Conservation (phyloP, 1,140 invertebrate species). For the Drosophila pachea region DNA sequence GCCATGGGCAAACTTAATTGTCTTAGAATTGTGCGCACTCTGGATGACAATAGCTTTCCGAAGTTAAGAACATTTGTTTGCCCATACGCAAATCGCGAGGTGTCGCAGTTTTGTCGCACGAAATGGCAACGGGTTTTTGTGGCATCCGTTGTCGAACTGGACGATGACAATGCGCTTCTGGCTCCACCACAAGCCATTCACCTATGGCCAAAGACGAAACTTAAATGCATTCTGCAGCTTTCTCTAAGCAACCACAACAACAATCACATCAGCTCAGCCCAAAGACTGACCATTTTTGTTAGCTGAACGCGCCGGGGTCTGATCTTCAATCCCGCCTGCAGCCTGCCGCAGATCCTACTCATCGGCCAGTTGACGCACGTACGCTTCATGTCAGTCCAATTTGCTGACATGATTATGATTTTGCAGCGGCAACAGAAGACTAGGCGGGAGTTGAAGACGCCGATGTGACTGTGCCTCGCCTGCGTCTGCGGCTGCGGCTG, state of each 20-base stretch:
- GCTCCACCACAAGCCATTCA: constrained; percentile 59
- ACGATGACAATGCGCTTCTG: constrained; percentile 65
- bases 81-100: constrained; percentile 18
- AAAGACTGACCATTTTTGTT: constrained; percentile 32
- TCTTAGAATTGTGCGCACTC: constrained; percentile 60
- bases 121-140: constrained; percentile 63
- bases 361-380: constrained; percentile 72
- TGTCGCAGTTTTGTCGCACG: constrained; percentile 68
- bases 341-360: constrained; percentile 61
- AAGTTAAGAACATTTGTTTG: constrained; percentile 12
- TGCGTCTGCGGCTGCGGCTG: constrained; percentile 9
- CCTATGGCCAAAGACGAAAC: constrained; percentile 46
- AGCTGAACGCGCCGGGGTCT: constrained; percentile 25
- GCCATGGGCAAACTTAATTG: constrained; percentile 55
- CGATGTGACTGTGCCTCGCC: constrained; percentile 30
- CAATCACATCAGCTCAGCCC: constrained; percentile 4
- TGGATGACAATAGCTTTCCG: constrained; percentile 38
- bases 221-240: constrained; percentile 42
- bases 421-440: constrained; percentile 45
- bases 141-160: constrained; percentile 72
- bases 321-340: constrained; percentile 39
- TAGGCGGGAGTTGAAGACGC: constrained; percentile 47
- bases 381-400: constrained; percentile 74
- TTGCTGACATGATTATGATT: constrained; percentile 77
- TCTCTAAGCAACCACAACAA: constrained; percentile 33